Percentiles rank a stretch among this genome's conserved stretches.
phyloP scores from a whole-genome alignment of 2,888 invertebrate genomes.

The Erebia aethiops region DNA sequence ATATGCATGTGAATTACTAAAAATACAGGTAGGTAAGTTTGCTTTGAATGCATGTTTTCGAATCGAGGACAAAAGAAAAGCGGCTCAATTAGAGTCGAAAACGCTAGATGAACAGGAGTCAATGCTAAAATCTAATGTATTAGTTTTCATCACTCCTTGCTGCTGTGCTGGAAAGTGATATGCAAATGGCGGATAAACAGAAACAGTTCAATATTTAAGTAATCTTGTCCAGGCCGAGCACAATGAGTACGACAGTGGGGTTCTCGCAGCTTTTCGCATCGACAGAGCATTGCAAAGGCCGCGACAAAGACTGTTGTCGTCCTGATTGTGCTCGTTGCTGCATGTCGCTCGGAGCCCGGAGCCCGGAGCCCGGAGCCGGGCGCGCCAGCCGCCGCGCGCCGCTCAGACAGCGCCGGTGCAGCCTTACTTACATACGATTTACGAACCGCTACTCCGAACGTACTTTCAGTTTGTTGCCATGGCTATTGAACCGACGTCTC shows the following conservation, averaged over 20 bases:
- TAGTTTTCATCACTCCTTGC: neutral
- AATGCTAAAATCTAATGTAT: neutral
- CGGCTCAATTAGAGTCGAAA: neutral
- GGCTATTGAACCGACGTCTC: constrained; percentile 43
- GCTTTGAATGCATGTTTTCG: too few relatives aligned
- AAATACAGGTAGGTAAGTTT: neutral
- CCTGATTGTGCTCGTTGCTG: neutral
- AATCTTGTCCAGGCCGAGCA: neutral
- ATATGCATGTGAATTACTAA: neutral
- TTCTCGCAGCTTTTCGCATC: too few relatives aligned
- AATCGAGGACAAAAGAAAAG: neutral
- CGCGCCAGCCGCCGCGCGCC: too few relatives aligned
- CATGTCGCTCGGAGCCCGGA: neutral
- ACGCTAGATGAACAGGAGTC: neutral
- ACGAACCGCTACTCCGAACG: constrained; percentile 33
- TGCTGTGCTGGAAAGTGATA: neutral
- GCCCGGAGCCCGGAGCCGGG: neutral
- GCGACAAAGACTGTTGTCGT: neutral
- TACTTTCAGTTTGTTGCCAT: constrained; percentile 44
- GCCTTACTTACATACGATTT: too few relatives aligned
- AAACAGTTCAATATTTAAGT: neutral
- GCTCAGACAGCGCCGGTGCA: constrained; percentile 27
- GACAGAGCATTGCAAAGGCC: neutral
- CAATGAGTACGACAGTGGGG: too few relatives aligned
- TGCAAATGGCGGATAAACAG: neutral